phyloP scores from a whole-genome alignment of 2,888 invertebrate species.

The Hyles lineata region DNA sequence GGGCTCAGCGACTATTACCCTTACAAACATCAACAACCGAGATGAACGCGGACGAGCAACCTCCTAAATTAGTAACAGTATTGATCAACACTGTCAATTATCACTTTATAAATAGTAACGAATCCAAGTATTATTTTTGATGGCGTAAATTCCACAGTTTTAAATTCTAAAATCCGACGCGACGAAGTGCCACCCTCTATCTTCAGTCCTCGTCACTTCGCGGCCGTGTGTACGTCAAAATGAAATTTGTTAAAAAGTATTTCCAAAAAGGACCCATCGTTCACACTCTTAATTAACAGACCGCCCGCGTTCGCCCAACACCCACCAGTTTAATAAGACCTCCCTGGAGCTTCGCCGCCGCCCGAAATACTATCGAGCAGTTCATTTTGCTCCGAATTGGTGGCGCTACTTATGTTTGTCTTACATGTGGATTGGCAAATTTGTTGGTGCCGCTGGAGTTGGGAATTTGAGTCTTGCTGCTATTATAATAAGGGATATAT shows the following conservation, averaged over 20 bases:
- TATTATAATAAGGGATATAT: conserved; percentile 40
- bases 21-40: no score
- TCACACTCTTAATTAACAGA: conserved; percentile 79
- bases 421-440: conserved; percentile 19
- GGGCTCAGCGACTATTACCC: no score
- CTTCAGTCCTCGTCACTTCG: conserved; percentile 57
- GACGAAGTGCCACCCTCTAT: conserved; percentile 38
- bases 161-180: conserved; percentile 38
- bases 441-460: conserved; percentile 32
- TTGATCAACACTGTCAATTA: neutral
- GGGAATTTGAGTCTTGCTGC: conserved; percentile 44
- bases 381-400: conserved; percentile 16
- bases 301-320: conserved; percentile 63
- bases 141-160: neutral
- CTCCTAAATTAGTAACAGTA: neutral
- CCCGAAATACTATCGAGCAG: conserved; percentile 3
- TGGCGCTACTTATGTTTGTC: conserved; percentile 29
- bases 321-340: conserved; percentile 65
- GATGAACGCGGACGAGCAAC: neutral
- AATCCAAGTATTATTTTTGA: neutral
- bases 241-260: conserved; percentile 58
- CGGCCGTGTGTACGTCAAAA: conserved; percentile 53
- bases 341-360: conserved; percentile 16
- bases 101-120: neutral
- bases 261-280: conserved; percentile 69